These are phyloP conservation scores for Octomys mimax DNA, from an alignment of 2,797 vertebrate species.

Conservation along the genomic window DNA sequence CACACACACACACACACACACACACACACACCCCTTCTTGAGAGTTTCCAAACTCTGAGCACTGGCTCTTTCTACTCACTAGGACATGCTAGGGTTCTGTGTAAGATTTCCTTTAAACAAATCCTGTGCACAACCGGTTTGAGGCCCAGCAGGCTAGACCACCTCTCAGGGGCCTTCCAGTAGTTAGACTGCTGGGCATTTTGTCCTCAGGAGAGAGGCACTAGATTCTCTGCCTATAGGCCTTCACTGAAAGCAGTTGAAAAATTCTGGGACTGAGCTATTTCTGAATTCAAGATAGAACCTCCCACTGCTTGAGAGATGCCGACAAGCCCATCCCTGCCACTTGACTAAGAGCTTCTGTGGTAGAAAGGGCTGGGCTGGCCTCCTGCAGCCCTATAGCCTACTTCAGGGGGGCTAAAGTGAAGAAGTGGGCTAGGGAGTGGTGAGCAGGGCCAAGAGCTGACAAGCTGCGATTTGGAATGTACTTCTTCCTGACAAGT, in stretches of 20 bases:
- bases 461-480: slow-evolving; percentile 76
- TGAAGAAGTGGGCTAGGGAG: neutral
- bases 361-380: slow-evolving; percentile 5
- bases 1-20: too few relatives aligned
- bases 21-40: neutral
- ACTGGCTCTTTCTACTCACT: neutral
- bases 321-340: slow-evolving; percentile 41
- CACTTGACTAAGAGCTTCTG: neutral
- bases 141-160: neutral
- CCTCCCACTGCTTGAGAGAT: slow-evolving; percentile 27
- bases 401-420: neutral
- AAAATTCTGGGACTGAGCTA: slow-evolving; percentile 44
- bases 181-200: neutral
- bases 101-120: slow-evolving; percentile 2
- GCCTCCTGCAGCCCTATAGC: slow-evolving; percentile 13
- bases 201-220: neutral
- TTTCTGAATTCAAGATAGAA: slow-evolving; percentile 66
- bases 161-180: neutral
- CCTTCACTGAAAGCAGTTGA: neutral
- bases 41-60: neutral
- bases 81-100: neutral
- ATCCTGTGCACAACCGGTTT: neutral
- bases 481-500: slow-evolving; percentile 74
- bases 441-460: slow-evolving; percentile 1
- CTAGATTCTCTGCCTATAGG: neutral